Percentiles rank a stretch among this genome's conserved stretches.
phyloP scores from a whole-genome alignment of 2,888 invertebrate genomes.

The Spodoptera littoralis region DNA sequence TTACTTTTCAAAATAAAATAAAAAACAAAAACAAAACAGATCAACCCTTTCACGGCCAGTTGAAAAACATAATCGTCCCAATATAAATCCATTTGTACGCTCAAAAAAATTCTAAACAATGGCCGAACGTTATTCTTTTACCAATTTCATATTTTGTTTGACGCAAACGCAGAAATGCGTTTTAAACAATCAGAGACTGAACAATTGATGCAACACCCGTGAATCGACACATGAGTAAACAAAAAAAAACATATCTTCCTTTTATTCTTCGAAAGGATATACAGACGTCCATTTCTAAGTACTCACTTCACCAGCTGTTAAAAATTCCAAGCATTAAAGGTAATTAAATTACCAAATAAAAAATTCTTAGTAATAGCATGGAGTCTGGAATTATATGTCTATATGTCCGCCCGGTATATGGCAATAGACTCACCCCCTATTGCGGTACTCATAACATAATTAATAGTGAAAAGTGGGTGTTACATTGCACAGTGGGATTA shows the following conservation, averaged over 20 bases:
- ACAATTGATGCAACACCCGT: slow-evolving; percentile 35
- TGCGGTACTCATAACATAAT: no score
- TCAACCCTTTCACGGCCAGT: slow-evolving; percentile 17
- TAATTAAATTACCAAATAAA: no score
- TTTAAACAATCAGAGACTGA: slow-evolving; percentile 30
- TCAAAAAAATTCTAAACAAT: slow-evolving; percentile 30
- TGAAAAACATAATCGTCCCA: slow-evolving; percentile 35
- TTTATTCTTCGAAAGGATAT: no score
- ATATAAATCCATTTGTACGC: slow-evolving; percentile 35
- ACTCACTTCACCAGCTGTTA: no score
- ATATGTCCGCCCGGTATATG: no score
- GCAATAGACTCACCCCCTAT: no score
- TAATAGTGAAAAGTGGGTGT: no score
- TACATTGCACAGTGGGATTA: no score
- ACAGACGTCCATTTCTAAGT: no score
- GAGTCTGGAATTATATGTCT: no score
- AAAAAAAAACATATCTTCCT: slow-evolving; percentile 6
- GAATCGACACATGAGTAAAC: slow-evolving; percentile 37
- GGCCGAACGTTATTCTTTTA: slow-evolving; percentile 11
- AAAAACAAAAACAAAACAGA: neutral
- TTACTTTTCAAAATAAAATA: neutral
- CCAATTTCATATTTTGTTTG: slow-evolving; percentile 19
- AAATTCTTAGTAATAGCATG: no score
- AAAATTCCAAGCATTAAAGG: no score
- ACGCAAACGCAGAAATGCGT: slow-evolving; percentile 32